Percentiles rank a stretch among this genome's conserved stretches.
Conservation (phyloP, 2,888 invertebrate genomes). For the Disparrhopalites patrizii region DNA sequence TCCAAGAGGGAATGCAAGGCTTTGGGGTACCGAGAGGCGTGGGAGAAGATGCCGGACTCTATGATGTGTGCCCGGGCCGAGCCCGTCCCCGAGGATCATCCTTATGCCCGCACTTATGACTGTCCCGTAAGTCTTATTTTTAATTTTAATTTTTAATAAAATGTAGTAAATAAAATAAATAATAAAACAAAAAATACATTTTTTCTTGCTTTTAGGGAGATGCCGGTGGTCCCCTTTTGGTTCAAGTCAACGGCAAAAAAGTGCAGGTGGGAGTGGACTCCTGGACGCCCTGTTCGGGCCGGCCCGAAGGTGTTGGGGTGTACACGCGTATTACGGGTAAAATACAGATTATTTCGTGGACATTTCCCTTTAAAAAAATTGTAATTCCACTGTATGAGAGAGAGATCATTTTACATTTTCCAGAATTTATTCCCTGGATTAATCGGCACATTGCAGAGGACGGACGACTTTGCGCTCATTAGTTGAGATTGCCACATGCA, state of each 20-base stretch:
- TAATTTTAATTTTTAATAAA: too few relatives aligned
- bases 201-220: slow-evolving; percentile 31
- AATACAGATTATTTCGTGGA: too few relatives aligned
- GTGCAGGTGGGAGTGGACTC: slow-evolving; percentile 43
- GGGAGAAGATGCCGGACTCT: slow-evolving; percentile 39
- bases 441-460: slow-evolving; percentile 40
- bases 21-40: slow-evolving; percentile 32
- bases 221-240: slow-evolving; percentile 37
- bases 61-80: slow-evolving; percentile 38
- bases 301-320: slow-evolving; percentile 40
- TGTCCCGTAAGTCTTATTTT: slow-evolving; percentile 36
- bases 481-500: too few relatives aligned
- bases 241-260: slow-evolving; percentile 28
- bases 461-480: slow-evolving; percentile 40
- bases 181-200: neutral
- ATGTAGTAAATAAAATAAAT: neutral
- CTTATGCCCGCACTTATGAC: slow-evolving; percentile 37
- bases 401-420: neutral
- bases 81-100: slow-evolving; percentile 22
- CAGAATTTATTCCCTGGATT: slow-evolving; percentile 41
- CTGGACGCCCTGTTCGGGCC: slow-evolving; percentile 43
- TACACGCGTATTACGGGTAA: slow-evolving; percentile 37
- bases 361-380: neutral
- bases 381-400: neutral
- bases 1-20: slow-evolving; percentile 35